A percentile compares a stretch with the other conserved stretches of the same genome.
Conservation (phyloP, 1,140 invertebrate genomes). For the Mesaphorura yosii region DNA sequence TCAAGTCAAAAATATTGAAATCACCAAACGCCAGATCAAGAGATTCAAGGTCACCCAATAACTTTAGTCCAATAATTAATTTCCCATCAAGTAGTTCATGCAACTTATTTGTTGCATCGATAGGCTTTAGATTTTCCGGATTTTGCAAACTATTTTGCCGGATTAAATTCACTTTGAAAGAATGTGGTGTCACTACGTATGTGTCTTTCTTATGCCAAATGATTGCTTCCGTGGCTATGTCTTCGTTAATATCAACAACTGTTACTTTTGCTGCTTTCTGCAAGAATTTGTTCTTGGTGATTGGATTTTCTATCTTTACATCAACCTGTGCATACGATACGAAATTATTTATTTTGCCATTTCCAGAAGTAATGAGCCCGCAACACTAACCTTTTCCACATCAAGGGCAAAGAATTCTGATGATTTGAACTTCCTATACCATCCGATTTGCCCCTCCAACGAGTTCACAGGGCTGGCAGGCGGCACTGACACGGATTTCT, state of each 20-base stretch:
- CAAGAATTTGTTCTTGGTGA: neutral
- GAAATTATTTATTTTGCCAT: too few relatives aligned
- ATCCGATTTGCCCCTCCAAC: neutral
- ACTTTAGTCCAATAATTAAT: neutral
- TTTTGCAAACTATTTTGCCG: too few relatives aligned
- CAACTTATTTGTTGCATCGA: neutral
- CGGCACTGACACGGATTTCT: neutral
- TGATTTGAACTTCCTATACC: neutral
- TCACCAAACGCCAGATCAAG: neutral
- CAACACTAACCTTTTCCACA: neutral
- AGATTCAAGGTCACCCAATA: neutral
- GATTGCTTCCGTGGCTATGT: neutral
- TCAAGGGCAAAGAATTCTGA: neutral
- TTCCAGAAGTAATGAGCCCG: too few relatives aligned
- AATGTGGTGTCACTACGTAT: too few relatives aligned
- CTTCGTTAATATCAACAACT: neutral
- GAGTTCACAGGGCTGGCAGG: neutral
- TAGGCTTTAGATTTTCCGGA: neutral
- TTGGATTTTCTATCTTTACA: neutral
- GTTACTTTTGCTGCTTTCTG: neutral
- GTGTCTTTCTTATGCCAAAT: too few relatives aligned
- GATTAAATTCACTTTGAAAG: too few relatives aligned
- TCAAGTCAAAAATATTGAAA: neutral
- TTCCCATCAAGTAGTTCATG: neutral
- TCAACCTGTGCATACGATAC: neutral